Conservation (phyloP, 2,797 vertebrate genomes). For the Eulemur albifrons region DNA sequence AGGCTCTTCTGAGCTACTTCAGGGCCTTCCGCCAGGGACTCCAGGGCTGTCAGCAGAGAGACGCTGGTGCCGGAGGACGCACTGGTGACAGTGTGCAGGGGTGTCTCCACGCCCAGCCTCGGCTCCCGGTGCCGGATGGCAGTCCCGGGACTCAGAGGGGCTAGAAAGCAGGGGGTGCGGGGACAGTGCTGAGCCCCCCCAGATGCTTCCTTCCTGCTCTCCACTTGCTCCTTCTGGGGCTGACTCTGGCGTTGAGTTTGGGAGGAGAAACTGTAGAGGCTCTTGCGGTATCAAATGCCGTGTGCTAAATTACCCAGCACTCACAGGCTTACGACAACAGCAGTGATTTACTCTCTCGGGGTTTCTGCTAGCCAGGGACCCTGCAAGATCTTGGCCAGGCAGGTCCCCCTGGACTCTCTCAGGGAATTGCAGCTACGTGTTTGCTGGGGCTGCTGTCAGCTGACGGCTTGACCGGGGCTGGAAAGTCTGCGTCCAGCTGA, state of each 20-base stretch:
- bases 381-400: background rate
- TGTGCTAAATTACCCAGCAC: too few relatives aligned
- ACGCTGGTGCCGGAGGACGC: rapidly evolving
- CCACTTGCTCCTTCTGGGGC: background rate
- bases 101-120: rapidly evolving
- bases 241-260: too few relatives aligned
- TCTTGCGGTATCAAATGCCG: background rate
- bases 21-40: background rate
- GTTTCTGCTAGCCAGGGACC: too few relatives aligned
- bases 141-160: rapidly evolving
- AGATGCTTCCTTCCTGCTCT: rapidly evolving
- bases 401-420: background rate
- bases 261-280: background rate
- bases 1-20: background rate
- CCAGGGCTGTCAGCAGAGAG: too few relatives aligned
- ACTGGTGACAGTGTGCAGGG: rapidly evolving
- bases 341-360: too few relatives aligned
- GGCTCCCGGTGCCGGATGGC: background rate
- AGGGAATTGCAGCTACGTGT: rapidly evolving
- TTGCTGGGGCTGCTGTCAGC: background rate
- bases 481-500: background rate
- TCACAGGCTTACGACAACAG: too few relatives aligned
- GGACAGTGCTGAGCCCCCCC: background rate
- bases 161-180: background rate
- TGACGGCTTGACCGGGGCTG: background rate